These are phyloP conservation scores for Myiagra hebetior DNA, from an alignment of 2,113 vertebrate species.

Conservation along the genomic window DNA sequence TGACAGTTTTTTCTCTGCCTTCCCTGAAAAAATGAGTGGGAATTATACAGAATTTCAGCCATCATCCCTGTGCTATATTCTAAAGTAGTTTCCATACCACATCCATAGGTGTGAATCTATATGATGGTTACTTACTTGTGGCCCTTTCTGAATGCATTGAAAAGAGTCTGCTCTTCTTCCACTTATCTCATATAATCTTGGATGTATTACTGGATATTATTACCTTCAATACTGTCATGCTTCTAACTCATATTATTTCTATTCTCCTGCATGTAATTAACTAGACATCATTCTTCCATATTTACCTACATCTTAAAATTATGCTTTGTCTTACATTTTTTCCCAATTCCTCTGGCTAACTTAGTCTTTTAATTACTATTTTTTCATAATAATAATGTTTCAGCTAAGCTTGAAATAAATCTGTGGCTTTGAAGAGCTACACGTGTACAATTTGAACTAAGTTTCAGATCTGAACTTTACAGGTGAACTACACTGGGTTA, in stretches of 20 bases:
- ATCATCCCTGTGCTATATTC: background rate
- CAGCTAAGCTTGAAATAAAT: slow-evolving; percentile 39
- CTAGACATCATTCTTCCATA: background rate
- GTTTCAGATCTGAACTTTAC: background rate
- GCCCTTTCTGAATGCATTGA: background rate
- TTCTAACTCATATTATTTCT: background rate
- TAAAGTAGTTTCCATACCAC: background rate
- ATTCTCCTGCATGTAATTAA: slow-evolving; percentile 28
- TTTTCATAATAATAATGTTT: slow-evolving; percentile 19
- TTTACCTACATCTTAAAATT: slow-evolving; percentile 41
- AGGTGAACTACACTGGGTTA: background rate
- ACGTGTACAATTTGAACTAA: background rate
- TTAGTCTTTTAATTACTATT: slow-evolving; percentile 30
- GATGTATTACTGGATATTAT: slow-evolving; percentile 7
- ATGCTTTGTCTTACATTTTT: background rate
- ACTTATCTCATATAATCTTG: background rate
- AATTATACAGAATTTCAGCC: background rate
- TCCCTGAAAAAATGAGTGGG: background rate
- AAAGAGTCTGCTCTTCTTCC: background rate
- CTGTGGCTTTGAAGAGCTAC: background rate
- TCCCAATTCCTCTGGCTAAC: background rate
- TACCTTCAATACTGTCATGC: background rate
- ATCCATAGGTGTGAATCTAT: background rate
- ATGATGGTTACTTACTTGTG: background rate
- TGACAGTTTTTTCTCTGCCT: background rate